Percentiles rank a stretch among this genome's conserved stretches.
Conservation (phyloP, 1,140 invertebrate species). For the Vanessa tameamea region DNA sequence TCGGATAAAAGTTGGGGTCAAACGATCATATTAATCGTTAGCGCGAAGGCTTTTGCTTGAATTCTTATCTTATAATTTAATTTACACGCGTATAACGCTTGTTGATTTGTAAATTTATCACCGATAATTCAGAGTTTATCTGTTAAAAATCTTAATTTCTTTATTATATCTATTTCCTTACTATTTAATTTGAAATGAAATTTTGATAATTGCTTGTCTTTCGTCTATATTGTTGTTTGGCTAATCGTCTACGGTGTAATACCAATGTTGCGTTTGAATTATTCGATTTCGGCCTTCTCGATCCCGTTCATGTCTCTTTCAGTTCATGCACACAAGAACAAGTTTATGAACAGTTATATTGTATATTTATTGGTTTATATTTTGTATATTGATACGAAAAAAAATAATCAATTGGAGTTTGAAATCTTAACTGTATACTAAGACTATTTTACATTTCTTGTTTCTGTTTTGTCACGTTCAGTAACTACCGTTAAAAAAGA, state of each 20-base stretch:
- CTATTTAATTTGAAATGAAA: conserved; percentile 43
- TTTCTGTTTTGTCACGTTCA: no score
- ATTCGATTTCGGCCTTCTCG: conserved; percentile 31
- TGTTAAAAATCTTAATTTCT: conserved; percentile 69
- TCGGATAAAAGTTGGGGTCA: conserved; percentile 54
- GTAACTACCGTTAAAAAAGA: no score
- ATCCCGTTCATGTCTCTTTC: conserved; percentile 19
- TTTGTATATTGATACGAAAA: no score
- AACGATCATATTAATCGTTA: conserved; percentile 60
- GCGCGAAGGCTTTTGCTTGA: conserved; percentile 60
- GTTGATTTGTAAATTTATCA: conserved; percentile 70
- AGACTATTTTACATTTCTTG: no score
- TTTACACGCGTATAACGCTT: conserved; percentile 65
- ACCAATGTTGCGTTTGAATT: conserved; percentile 33
- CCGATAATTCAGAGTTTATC: conserved; percentile 61
- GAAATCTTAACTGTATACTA: no score
- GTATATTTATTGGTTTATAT: no score
- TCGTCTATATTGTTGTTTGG: conserved; percentile 38
- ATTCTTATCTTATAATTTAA: conserved; percentile 76
- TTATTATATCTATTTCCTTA: conserved; percentile 54
- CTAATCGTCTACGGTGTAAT: conserved; percentile 39
- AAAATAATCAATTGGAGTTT: no score
- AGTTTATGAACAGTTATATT: neutral
- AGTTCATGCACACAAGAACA: neutral
- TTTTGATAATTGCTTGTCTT: conserved; percentile 47